Base-by-base conservation (phyloP, 2,113 vertebrate genomes). In the Rhynchopsitta pachyrhyncha region DNA sequence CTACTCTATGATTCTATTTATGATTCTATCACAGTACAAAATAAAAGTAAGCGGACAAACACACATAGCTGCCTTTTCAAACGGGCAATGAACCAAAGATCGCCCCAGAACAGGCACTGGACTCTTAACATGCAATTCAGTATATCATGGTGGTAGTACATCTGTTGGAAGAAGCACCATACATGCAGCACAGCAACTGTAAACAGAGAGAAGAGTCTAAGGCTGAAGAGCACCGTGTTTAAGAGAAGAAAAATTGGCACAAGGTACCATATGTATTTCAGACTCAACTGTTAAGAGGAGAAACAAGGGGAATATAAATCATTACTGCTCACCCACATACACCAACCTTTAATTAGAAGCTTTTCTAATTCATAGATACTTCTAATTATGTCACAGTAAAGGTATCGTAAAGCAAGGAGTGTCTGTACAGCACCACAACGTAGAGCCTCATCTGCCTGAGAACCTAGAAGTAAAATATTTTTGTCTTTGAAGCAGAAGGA, bases 171-270 rank as follows among this genome's bases (percentile, higher is more conserved):
- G 57, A n/a, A n/a, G 4, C 29, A 82, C 12, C 35, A 33, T 11
- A 59, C 5, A 15, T 7, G 9, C 6, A 37, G 33, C 23, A 50
- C 14, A 82, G 35, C 10, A 76, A 46, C 13, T 46, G 9, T 20
- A 64, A 83, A 41, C 3, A 55, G 13, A 47, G 27, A 55, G 13
- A 6, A 37, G 9, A 77, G 7, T 8, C 29, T 41, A 17, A 27
- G 11, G 9, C 20, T 46, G 42, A 63, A 64, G 33, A 41, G 15
- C 31, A 16, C 17, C 0, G 0, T n/a, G 9, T 41, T 88, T 83
- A 19, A 52, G n/a, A 82, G 10, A 52, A 86, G 7, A 47, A 80
- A 82, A 77, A 33, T 1, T 31, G 31, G 13, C 7, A 42, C 20
- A 37, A 4, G 5, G 1, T 47, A n/a, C 19, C 47, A 29, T 4